These are phyloP conservation scores for Cataglyphis rosenhaueri DNA, from an alignment of 2,888 invertebrate species.

Conservation along the genomic window DNA sequence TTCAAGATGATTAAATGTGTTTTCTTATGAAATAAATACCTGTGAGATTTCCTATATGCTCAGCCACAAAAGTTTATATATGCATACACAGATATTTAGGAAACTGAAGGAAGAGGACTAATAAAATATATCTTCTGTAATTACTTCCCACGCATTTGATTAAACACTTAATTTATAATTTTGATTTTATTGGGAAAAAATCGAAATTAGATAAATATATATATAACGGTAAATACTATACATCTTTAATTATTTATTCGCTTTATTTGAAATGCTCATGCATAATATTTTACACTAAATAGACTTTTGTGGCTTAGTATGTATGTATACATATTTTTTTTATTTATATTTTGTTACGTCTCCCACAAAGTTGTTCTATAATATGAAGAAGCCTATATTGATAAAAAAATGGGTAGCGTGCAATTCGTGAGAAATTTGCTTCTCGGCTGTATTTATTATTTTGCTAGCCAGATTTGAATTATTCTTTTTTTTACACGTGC, in stretches of 20 bases:
- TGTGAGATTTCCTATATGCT: slow-evolving; percentile 26
- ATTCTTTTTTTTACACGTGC: neutral
- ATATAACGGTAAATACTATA: neutral
- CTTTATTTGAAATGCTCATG: neutral
- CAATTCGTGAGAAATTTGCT: slow-evolving; percentile 28
- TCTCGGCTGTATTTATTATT: slow-evolving; percentile 22
- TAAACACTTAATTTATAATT: slow-evolving; percentile 1
- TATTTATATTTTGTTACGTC: slow-evolving; percentile 24
- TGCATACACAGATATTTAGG: neutral
- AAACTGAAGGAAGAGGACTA: neutral
- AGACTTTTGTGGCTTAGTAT: slow-evolving; percentile 31
- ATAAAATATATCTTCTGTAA: neutral
- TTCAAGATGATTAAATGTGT: slow-evolving; percentile 78
- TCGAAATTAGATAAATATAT: neutral
- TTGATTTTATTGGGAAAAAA: neutral
- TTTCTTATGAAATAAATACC: neutral
- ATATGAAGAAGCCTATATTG: neutral
- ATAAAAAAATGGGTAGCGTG: slow-evolving; percentile 14
- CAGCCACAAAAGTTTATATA: slow-evolving; percentile 27
- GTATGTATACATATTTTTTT: slow-evolving; percentile 7
- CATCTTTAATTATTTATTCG: neutral
- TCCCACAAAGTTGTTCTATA: neutral
- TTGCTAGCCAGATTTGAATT: slow-evolving; percentile 10
- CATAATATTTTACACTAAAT: neutral
- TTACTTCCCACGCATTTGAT: neutral